A percentile compares a stretch with the other conserved stretches of the same genome.
These are phyloP conservation scores for Shinisaurus crocodilurus DNA, from an alignment of 2,113 vertebrate species.

Conservation along the genomic window DNA sequence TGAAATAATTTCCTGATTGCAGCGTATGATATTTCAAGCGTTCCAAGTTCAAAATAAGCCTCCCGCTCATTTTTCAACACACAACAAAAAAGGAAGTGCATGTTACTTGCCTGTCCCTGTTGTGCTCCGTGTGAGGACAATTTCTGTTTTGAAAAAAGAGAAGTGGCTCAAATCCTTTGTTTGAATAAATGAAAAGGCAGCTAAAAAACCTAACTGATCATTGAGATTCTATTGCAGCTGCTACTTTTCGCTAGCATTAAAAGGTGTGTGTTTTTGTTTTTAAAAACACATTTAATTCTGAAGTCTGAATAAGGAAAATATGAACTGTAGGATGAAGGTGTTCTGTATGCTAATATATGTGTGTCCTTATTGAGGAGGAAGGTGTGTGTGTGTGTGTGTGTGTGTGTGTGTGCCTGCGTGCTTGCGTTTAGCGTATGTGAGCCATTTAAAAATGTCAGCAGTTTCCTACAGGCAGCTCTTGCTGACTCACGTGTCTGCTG, in stretches of 20 bases:
- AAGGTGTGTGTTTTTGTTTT: background rate
- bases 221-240: conserved; percentile 70
- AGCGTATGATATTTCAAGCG: conserved; percentile 51
- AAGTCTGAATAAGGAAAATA: conserved; percentile 69
- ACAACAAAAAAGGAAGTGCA: conserved; percentile 76
- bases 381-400: background rate
- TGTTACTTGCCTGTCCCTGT: conserved; percentile 44
- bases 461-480: conserved; percentile 75
- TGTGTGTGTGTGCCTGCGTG: background rate
- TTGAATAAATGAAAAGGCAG: conserved; percentile 62
- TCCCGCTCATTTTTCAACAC: conserved; percentile 53
- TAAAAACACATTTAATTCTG: conserved; percentile 2
- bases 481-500: conserved; percentile 83
- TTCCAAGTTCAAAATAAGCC: conserved; percentile 63
- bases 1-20: background rate
- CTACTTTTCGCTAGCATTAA: conserved; percentile 55
- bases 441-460: conserved; percentile 80
- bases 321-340: conserved; percentile 73
- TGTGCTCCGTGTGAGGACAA: conserved; percentile 64
- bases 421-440: conserved; percentile 60
- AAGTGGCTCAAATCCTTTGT: conserved; percentile 66
- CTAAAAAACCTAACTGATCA: conserved; percentile 70
- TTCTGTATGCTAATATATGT: conserved; percentile 68
- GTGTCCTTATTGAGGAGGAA: conserved; percentile 72
- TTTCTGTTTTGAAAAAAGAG: conserved; percentile 72